Conservation (phyloP, 2,797 vertebrate genomes). For the Benthosema pterotum region DNA sequence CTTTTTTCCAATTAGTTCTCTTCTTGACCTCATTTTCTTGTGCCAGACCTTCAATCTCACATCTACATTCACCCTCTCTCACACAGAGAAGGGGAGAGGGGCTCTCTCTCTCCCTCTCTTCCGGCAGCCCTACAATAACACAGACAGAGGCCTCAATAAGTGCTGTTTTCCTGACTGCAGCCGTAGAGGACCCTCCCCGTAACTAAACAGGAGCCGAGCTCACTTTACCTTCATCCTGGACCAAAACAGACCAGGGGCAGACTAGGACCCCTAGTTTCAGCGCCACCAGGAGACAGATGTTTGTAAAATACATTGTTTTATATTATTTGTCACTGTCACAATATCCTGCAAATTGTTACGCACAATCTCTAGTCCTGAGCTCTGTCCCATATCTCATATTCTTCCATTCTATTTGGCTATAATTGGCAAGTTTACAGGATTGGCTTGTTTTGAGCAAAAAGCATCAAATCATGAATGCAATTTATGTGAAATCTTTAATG, state of each 20-base stretch:
- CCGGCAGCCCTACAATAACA: slow-evolving; percentile 74
- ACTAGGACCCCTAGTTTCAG: slow-evolving; percentile 2
- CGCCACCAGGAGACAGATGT: too few relatives aligned
- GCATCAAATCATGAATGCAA: too few relatives aligned
- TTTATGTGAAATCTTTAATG: too few relatives aligned
- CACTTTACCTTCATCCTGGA: slow-evolving; percentile 63
- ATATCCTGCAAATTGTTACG: too few relatives aligned
- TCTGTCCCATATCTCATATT: too few relatives aligned
- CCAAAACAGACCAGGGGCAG: slow-evolving; percentile 37
- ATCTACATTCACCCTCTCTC: slow-evolving; percentile 9
- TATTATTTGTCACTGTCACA: too few relatives aligned
- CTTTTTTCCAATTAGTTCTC: not conserved
- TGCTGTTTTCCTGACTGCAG: slow-evolving; percentile 68
- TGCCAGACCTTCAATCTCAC: slow-evolving; percentile 6
- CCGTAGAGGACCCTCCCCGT: slow-evolving; percentile 66
- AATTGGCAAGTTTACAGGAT: too few relatives aligned
- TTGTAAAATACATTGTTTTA: too few relatives aligned
- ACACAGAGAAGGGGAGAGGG: too few relatives aligned
- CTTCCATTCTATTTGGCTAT: too few relatives aligned
- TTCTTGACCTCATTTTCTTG: not conserved
- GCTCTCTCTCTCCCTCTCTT: slow-evolving; percentile 28
- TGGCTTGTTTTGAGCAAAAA: too few relatives aligned
- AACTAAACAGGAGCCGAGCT: slow-evolving; percentile 70
- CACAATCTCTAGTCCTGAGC: too few relatives aligned
- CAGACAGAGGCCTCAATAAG: slow-evolving; percentile 74